Conservation (phyloP, 2,113 vertebrate species). For the Gobio gobio region DNA sequence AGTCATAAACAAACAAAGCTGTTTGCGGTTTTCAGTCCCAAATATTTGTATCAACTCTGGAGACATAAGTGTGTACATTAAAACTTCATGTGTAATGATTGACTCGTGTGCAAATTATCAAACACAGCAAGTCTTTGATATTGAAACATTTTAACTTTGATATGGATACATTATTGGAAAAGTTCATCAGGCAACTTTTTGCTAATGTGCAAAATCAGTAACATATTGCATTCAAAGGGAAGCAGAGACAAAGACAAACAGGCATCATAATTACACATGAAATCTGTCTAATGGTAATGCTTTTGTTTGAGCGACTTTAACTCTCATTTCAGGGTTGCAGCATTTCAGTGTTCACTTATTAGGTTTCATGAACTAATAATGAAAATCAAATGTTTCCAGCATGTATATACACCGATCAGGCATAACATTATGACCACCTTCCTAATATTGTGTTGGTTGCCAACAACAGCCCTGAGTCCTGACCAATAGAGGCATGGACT, state of each 20-base stretch:
- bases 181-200: neutral
- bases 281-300: neutral
- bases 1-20: conserved; percentile 40
- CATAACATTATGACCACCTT: too few relatives aligned
- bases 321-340: neutral
- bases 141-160: neutral
- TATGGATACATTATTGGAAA: neutral
- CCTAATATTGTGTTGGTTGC: too few relatives aligned
- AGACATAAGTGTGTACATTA: conserved; percentile 21
- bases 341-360: neutral
- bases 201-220: conserved; percentile 4
- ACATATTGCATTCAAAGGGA: neutral
- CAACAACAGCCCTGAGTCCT: too few relatives aligned
- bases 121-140: conserved; percentile 3
- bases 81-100: conserved; percentile 14
- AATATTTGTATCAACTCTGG: conserved; percentile 27
- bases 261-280: neutral
- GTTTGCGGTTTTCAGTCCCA: conserved; percentile 19
- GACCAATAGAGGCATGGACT: too few relatives aligned
- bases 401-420: too few relatives aligned
- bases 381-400: too few relatives aligned
- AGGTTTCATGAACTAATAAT: too few relatives aligned
- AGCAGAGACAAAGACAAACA: neutral
- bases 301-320: neutral
- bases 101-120: neutral